A percentile compares a stretch with the other conserved stretches of the same genome.
phyloP scores from a whole-genome alignment of 2,888 invertebrate genomes.

The Penaeus monodon region DNA sequence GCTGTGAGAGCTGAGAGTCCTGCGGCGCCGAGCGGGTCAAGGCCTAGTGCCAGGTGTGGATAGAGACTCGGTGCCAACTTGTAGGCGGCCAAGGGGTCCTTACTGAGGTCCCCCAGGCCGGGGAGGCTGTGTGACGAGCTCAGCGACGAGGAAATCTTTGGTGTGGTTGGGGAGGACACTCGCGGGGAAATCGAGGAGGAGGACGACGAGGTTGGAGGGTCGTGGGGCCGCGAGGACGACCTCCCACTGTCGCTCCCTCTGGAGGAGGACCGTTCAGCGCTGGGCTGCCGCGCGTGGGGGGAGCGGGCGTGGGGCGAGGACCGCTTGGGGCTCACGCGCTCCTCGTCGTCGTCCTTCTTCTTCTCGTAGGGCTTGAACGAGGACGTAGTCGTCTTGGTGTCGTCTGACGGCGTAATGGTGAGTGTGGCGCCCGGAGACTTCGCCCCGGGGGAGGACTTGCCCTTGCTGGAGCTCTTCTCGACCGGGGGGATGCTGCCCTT shows the following conservation, averaged over 20 bases:
- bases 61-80: conserved; percentile 63
- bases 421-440: conserved; percentile 64
- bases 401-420: conserved; percentile 50
- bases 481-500: conserved; percentile 57
- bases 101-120: conserved; percentile 61
- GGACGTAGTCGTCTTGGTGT: conserved; percentile 44
- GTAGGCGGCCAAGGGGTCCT: conserved; percentile 65
- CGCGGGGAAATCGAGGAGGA: conserved; percentile 55
- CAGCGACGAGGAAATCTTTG: conserved; percentile 46
- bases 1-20: conserved; percentile 63
- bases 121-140: conserved; percentile 45
- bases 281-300: conserved; percentile 43
- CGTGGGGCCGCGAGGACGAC: conserved; percentile 49
- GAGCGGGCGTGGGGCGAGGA: conserved; percentile 50
- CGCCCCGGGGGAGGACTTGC: conserved; percentile 61
- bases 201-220: conserved; percentile 61
- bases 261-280: conserved; percentile 58
- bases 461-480: conserved; percentile 55
- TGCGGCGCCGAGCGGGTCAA: conserved; percentile 63
- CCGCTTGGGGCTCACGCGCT: conserved; percentile 42
- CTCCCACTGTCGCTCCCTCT: conserved; percentile 63
- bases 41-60: conserved; percentile 58
- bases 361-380: conserved; percentile 66
- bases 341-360: conserved; percentile 58
- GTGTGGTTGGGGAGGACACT: conserved; percentile 54